These are phyloP conservation scores for Norana najaformis DNA, from an alignment of 2,888 invertebrate genomes.

Conservation along the genomic window DNA sequence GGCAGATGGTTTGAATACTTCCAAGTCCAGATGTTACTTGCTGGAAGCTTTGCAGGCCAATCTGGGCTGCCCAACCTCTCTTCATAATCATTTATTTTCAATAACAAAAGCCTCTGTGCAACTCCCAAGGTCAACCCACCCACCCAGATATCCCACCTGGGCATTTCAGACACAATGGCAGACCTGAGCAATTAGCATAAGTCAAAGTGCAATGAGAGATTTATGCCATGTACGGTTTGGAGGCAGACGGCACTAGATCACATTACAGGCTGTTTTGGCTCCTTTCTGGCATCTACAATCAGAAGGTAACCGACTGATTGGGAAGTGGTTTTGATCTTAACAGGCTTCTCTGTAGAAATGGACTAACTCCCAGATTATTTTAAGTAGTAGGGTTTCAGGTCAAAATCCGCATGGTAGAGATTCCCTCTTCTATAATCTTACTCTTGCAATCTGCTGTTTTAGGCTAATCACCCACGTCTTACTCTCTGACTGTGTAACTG, in stretches of 20 bases:
- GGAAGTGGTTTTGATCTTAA: background rate
- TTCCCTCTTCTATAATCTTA: background rate
- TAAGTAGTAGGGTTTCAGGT: background rate
- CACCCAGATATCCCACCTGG: background rate
- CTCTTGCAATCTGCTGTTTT: background rate
- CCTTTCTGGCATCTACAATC: background rate
- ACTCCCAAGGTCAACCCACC: background rate
- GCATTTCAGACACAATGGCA: background rate
- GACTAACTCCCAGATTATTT: background rate
- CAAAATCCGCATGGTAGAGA: background rate
- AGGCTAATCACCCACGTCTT: background rate
- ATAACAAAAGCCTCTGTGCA: background rate
- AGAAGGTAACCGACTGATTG: background rate
- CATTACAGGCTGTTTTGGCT: background rate
- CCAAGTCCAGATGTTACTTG: background rate
- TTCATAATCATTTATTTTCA: background rate
- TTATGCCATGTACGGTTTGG: background rate
- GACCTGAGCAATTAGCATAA: background rate
- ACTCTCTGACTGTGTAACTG: no score
- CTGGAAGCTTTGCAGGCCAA: background rate
- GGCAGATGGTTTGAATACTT: background rate
- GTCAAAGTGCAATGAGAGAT: background rate
- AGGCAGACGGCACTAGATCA: constrained; percentile 4
- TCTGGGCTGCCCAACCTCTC: background rate
- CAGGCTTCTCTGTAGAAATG: background rate